Percentiles rank a stretch among this genome's conserved stretches.
Conservation (phyloP, 2,888 invertebrate genomes). For the Panzeria rudis region DNA sequence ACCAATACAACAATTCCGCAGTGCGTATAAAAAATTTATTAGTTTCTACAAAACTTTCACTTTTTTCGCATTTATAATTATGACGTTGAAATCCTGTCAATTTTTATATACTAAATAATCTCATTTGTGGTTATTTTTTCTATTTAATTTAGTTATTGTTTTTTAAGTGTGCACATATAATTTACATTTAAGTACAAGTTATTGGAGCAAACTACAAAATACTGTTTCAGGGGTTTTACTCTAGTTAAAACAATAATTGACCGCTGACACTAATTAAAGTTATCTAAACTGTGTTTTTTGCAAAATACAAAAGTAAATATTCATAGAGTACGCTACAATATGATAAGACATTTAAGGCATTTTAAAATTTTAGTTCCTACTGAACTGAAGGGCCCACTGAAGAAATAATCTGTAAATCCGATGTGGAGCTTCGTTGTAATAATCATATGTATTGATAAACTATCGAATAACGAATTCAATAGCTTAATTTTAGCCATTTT, state of each 20-base stretch:
- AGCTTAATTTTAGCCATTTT: neutral
- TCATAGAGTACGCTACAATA: neutral
- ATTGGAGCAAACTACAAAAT: neutral
- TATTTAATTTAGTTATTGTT: neutral
- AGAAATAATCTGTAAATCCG: too few relatives aligned
- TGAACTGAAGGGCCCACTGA: too few relatives aligned
- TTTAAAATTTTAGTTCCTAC: too few relatives aligned
- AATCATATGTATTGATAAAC: too few relatives aligned
- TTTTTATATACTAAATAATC: conserved; percentile 50
- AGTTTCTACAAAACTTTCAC: conserved; percentile 10
- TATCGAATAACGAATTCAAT: neutral
- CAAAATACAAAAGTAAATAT: neutral
- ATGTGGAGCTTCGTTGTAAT: too few relatives aligned
- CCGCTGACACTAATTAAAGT: conserved; percentile 30
- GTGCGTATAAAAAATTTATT: neutral
- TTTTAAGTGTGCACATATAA: neutral
- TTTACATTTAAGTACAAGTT: neutral
- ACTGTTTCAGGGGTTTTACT: neutral
- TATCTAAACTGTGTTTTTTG: neutral
- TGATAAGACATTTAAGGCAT: too few relatives aligned
- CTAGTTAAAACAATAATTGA: neutral
- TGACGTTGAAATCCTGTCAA: conserved; percentile 54
- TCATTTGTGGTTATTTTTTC: conserved; percentile 6
- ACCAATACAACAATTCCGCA: neutral
- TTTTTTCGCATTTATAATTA: conserved; percentile 38